Percentiles rank a stretch among this genome's conserved stretches.
phyloP scores from a whole-genome alignment of 2,797 vertebrate species.

The Tokudaia tokunoshimensis region DNA sequence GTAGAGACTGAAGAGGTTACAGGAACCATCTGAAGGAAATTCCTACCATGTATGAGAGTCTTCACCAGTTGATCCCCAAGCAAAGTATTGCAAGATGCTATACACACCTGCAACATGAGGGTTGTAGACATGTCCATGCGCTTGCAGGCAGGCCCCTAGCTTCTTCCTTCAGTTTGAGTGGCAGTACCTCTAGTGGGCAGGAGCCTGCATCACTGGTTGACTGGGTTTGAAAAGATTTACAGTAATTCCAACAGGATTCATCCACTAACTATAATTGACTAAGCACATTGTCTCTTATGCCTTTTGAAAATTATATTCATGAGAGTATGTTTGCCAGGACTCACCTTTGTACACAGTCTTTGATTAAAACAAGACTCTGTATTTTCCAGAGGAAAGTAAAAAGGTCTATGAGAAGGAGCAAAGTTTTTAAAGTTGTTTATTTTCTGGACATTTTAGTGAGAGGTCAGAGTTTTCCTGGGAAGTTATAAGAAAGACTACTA shows the following conservation, averaged over 20 bases:
- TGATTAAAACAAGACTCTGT: background rate
- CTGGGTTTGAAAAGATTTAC: constrained; percentile 31
- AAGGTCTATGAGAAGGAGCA: background rate
- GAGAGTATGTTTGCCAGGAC: background rate
- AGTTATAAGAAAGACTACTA: background rate
- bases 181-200: background rate
- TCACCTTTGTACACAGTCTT: background rate
- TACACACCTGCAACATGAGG: rapidly evolving
- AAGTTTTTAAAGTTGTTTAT: constrained; percentile 9
- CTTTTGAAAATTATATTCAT: constrained; percentile 59
- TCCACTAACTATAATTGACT: constrained; percentile 15
- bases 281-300: constrained; percentile 25
- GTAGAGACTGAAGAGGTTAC: background rate
- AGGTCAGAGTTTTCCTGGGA: background rate
- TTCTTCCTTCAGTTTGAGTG: background rate
- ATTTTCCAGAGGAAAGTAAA: constrained; percentile 10
- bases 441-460: background rate
- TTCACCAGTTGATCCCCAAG: background rate
- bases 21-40: background rate
- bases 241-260: constrained; percentile 40
- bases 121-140: background rate
- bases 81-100: background rate
- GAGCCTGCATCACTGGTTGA: background rate
- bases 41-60: background rate
- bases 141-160: background rate